These are phyloP conservation scores for Agonum fuliginosum DNA, from an alignment of 2,888 invertebrate species.

Conservation along the genomic window DNA sequence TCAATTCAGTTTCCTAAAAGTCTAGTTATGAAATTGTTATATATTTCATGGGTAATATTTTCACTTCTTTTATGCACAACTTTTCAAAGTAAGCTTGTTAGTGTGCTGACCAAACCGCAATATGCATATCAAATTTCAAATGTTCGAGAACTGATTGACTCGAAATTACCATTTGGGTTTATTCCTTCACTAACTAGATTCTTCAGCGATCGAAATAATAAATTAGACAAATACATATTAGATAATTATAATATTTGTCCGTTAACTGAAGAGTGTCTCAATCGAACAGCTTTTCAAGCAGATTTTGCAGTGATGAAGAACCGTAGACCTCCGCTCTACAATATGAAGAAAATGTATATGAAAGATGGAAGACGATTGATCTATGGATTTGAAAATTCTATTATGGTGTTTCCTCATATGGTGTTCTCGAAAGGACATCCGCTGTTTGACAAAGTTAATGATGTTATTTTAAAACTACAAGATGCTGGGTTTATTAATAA, in stretches of 20 bases:
- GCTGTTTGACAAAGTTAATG: conserved; percentile 22
- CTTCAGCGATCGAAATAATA: conserved; percentile 8
- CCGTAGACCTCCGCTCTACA: conserved; percentile 60
- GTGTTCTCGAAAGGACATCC: conserved; percentile 33
- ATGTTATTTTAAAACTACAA: conserved; percentile 8
- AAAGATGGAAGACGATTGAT: conserved; percentile 60
- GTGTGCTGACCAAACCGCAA: conserved; percentile 49
- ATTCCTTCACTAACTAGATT: background rate
- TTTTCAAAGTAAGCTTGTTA: conserved; percentile 51
- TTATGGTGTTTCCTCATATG: conserved; percentile 17
- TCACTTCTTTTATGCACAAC: conserved; percentile 34
- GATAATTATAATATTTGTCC: conserved; percentile 37
- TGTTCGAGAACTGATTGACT: conserved; percentile 36
- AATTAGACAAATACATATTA: background rate
- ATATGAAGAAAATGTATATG: conserved; percentile 61
- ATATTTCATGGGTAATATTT: conserved; percentile 29
- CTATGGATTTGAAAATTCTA: conserved; percentile 53
- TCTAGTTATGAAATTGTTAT: background rate
- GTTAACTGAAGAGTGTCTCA: conserved; percentile 47
- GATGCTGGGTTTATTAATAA: conserved; percentile 32
- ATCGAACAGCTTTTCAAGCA: conserved; percentile 61
- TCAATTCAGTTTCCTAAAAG: conserved; percentile 11
- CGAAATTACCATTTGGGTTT: conserved; percentile 45
- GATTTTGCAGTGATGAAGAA: conserved; percentile 63
- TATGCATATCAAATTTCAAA: conserved; percentile 54